Evolutionary conservation across 1,140 invertebrate species (phyloP), one percentile per base, ranked within the genome.

Genomic region (Physella acuta): DNA sequence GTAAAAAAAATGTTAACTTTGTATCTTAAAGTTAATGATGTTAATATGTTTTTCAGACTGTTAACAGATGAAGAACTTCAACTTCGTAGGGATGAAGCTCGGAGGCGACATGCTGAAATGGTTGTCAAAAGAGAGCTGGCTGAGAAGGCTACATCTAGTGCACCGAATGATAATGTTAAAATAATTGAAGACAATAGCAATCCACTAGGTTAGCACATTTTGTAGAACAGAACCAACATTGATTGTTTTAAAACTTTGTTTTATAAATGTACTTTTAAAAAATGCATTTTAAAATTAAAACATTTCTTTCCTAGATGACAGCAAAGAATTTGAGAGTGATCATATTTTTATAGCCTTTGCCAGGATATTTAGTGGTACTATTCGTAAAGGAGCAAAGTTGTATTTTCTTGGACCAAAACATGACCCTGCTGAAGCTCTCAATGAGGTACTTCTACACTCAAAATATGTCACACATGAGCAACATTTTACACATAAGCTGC

Each of bases 371-470:
- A 97, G 94, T 84, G 96, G 97, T 11, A 92, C 87, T 59, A 77
- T 98, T 8, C 89, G 83, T 68, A 88, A 89, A 76, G 94, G 93
- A n/a, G 88, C 91, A 75, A 89, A 90, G 77, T 70, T 91, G 16
- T 98, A 91, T 85, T 92, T 96, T 36, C 85, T 98, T 8, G 91
- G 94, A 8, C 94, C 95, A 8, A 95, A 95, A 86, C 94, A 96
- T 86, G 90, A 95, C 86, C 94, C 93, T 0, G 74, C 73, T 4
- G 74, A 78, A 24, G 89, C 89, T 60, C 81, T 89, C 55, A 79
- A 89, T 78, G 81, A 84, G 65, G 76, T 76, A n/a, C n/a, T n/a
- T n/a, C n/a, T n/a, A n/a, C n/a, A n/a, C n/a, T n/a, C n/a, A 73
- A 36, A 30, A 36, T 34, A 55, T 26, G 39, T 26, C 4, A 8